These are phyloP conservation scores for Ambastaia sidthimunki DNA, from an alignment of 2,797 vertebrate species.

Conservation along the genomic window DNA sequence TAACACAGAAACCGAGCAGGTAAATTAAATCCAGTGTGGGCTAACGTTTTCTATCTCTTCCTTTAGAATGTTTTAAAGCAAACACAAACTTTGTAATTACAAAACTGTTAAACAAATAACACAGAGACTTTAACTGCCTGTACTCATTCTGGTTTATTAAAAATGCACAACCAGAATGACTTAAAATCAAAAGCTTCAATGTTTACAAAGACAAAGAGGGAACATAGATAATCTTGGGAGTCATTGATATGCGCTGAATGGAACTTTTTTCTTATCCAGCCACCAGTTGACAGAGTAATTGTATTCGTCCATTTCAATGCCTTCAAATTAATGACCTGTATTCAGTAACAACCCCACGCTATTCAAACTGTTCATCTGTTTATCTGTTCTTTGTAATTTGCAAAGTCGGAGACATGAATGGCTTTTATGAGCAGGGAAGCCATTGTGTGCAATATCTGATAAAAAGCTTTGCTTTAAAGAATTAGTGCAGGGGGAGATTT, in stretches of 20 bases:
- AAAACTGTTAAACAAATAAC: not conserved
- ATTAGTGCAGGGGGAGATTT: not conserved
- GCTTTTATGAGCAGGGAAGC: not conserved
- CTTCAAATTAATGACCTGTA: constrained; percentile 35
- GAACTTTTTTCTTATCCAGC: not conserved
- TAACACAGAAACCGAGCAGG: constrained; percentile 17
- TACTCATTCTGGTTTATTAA: constrained; percentile 6
- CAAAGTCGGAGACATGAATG: constrained; percentile 21
- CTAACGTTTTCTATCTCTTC: constrained; percentile 5
- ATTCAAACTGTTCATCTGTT: constrained; percentile 34
- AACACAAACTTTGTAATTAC: constrained; percentile 16
- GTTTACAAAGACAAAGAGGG: constrained; percentile 23
- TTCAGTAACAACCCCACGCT: not conserved
- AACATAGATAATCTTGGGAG: constrained; percentile 1
- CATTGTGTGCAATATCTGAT: constrained; percentile 28
- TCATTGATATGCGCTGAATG: not conserved
- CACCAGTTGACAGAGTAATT: not conserved
- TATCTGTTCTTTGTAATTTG: constrained; percentile 29
- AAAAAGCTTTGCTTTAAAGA: constrained; percentile 5
- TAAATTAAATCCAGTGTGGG: not conserved
- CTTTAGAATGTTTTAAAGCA: constrained; percentile 16
- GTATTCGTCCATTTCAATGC: constrained; percentile 12
- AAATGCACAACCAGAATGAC: not conserved
- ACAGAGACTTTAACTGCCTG: not conserved
- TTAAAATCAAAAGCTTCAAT: not conserved